Conservation (phyloP, 2,113 vertebrate species). For the Guaruba guarouba region DNA sequence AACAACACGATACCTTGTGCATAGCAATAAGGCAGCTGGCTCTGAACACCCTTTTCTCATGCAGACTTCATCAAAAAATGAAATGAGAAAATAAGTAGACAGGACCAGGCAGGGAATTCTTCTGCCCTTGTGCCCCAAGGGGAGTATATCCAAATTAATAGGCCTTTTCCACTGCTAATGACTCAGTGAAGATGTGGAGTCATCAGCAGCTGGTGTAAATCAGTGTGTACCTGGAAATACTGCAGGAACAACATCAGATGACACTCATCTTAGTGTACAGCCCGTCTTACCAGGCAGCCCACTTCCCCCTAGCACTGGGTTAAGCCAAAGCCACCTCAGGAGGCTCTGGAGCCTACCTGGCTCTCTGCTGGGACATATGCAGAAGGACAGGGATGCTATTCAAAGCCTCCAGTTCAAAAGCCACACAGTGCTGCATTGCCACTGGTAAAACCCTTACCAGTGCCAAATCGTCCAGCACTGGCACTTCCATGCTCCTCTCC, state of each 20-base stretch:
- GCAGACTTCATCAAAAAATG: conserved; percentile 59
- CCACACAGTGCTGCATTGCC: not conserved
- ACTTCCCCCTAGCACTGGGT: not conserved
- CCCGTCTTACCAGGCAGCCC: not conserved
- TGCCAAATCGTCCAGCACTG: not conserved
- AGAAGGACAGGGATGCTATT: not conserved
- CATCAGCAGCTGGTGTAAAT: not conserved
- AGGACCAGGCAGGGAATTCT: conserved; percentile 53
- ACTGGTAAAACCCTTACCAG: not conserved
- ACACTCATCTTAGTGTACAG: not conserved
- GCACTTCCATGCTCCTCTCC: not conserved
- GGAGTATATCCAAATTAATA: conserved; percentile 43
- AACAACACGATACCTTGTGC: not conserved
- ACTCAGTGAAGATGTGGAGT: conserved; percentile 1
- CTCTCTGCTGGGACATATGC: not conserved
- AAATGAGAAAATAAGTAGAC: conserved; percentile 62
- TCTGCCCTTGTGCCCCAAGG: conserved; percentile 20
- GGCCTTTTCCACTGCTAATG: conserved; percentile 39
- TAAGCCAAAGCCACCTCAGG: not conserved
- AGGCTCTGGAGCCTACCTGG: not conserved
- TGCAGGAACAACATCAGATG: not conserved
- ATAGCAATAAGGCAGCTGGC: conserved; percentile 62
- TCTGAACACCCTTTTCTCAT: not conserved
- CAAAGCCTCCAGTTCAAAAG: not conserved
- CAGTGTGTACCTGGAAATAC: not conserved